Evolutionary conservation across 1,140 invertebrate species (phyloP), one percentile per base, ranked within the genome.

Genomic region (Temnothorax curvispinosus): DNA sequence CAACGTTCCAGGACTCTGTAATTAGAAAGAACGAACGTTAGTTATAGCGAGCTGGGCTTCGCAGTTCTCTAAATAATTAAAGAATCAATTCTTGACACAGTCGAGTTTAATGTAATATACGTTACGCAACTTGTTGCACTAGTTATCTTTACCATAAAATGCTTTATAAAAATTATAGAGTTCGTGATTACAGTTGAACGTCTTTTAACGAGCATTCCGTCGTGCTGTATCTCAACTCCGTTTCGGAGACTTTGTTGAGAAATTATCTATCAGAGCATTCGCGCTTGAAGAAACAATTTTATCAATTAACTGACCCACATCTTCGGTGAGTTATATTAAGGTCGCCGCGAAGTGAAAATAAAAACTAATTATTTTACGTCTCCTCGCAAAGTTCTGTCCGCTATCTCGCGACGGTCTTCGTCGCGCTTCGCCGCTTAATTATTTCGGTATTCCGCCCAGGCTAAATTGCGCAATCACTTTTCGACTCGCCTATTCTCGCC

Each of bases 1-100:
- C 90, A 95, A 90, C 91, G 94, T 95, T 92, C 94, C 94, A 91
- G 95, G 95, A 95, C 94, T 95, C 95, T 95, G 93, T 82, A 93
- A 95, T 89, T 65, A 87, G 65, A 82, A 93, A 88, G 91, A 85
- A 93, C 87, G 78, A 64, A 56, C 18, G 11, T 21, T 27, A 35
- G 65, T 88, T 87, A 65, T 72, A 27, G 27, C 27, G 27, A 50
- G 58, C 69, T n/a, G 21, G 15, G 3, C 44, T 9, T 11, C 11
- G 13, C 15, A 38, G 15, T 71, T 15, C 50, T 35, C 82, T 50
- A 47, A 76, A 44, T 62, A 69, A 91, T 69, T 67, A 81, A 77
- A 71, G 85, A 64, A 60, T 60, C 56, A 41, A 77, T 50, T 21
- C 35, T 27, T 9, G 11, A 15, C 41, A 27, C 38, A 32, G 1